phyloP scores from a whole-genome alignment of 2,888 invertebrate genomes.

The Laothoe populi region DNA sequence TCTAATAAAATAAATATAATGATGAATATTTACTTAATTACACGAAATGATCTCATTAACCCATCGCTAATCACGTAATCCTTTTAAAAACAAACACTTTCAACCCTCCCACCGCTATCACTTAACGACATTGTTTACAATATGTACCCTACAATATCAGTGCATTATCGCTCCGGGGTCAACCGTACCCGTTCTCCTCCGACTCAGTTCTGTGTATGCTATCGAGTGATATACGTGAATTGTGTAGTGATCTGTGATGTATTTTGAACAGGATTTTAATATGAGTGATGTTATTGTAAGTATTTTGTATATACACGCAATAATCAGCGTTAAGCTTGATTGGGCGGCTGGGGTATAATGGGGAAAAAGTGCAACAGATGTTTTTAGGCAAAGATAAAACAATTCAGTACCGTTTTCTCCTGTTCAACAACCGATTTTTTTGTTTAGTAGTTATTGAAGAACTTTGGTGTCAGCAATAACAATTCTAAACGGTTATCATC shows the following conservation, averaged over 20 bases:
- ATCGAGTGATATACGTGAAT: neutral
- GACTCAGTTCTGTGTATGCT: conserved; percentile 23
- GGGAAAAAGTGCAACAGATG: too few species aligned
- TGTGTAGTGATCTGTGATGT: conserved; percentile 25
- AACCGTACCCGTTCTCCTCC: conserved; percentile 34
- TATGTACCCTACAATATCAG: conserved; percentile 27
- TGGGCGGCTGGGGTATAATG: too few species aligned
- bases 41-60: neutral
- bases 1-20: too few species aligned
- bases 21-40: neutral
- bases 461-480: too few species aligned
- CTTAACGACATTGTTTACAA: conserved; percentile 36
- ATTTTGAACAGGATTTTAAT: conserved; percentile 26
- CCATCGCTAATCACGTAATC: neutral
- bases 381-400: too few species aligned
- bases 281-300: conserved; percentile 64
- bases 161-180: conserved; percentile 32
- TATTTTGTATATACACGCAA: conserved; percentile 29
- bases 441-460: too few species aligned
- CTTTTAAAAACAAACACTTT: neutral
- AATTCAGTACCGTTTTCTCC: too few species aligned
- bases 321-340: too few species aligned
- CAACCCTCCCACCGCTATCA: conserved; percentile 36
- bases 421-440: too few species aligned
- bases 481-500: too few species aligned